Conservation (phyloP, 35 echinoderm and acorn worm genomes). For the Acanthaster planci region DNA sequence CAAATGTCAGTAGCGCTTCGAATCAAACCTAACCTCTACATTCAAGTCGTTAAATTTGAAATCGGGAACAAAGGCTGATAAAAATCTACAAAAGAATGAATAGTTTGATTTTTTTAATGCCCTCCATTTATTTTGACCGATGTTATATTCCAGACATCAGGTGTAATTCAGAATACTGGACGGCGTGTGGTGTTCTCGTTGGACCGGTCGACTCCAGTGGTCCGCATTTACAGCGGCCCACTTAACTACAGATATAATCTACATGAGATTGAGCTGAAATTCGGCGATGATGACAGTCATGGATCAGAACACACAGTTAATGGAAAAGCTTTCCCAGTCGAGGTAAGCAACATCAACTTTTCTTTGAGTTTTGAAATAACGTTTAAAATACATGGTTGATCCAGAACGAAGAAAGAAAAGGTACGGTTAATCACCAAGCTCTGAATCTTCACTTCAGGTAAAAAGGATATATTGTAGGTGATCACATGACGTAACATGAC, state of each 20-base stretch:
- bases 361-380: no score
- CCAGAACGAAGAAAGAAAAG: no score
- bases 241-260: constrained; percentile 54
- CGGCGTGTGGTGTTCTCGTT: constrained; percentile 42
- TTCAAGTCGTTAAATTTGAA: no score
- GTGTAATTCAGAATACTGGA: constrained; percentile 44
- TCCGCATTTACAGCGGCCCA: constrained; percentile 43
- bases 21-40: no score
- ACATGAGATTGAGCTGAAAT: constrained; percentile 44
- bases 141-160: constrained; percentile 19
- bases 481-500: no score
- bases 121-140: neutral
- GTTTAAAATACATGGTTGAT: no score
- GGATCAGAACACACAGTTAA: constrained; percentile 68
- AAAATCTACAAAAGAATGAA: no score
- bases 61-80: no score
- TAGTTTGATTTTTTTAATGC: neutral
- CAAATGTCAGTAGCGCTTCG: no score
- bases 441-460: no score
- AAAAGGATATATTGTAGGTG: no score
- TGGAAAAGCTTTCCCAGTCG: constrained; percentile 55
- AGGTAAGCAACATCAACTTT: constrained; percentile 32
- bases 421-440: no score
- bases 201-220: neutral
- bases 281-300: constrained; percentile 29